phyloP scores from a whole-genome alignment of 2,888 invertebrate genomes.

The Drosophila pseudotalamancana region DNA sequence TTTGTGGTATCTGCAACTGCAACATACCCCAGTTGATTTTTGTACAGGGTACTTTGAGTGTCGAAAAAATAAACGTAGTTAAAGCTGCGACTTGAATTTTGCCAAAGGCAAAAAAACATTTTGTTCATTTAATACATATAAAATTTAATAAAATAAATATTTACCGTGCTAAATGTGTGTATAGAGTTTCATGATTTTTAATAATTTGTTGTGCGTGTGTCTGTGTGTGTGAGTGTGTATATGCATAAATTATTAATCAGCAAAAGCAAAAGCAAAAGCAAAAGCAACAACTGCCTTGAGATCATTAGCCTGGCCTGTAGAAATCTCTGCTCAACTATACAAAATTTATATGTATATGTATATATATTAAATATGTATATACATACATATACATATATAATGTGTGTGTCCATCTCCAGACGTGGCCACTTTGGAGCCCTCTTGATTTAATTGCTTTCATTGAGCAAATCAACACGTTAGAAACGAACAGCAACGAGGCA shows the following conservation, averaged over 20 bases:
- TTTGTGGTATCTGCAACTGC: not conserved
- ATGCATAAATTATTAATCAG: constrained; percentile 59
- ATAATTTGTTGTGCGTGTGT: constrained; percentile 27
- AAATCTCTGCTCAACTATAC: constrained; percentile 11
- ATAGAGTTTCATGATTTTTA: constrained; percentile 53
- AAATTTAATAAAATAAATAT: constrained; percentile 65
- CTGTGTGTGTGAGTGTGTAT: not conserved
- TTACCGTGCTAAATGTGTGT: constrained; percentile 49
- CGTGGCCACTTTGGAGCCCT: constrained; percentile 44
- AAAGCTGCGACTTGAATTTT: constrained; percentile 11
- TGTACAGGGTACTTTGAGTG: constrained; percentile 9
- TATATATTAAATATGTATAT: too few species aligned
- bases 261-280: constrained; percentile 10
- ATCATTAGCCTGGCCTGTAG: constrained; percentile 45
- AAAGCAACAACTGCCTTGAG: constrained; percentile 31
- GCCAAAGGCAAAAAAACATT: constrained; percentile 1
- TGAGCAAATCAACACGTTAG: constrained; percentile 63
- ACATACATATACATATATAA: not conserved
- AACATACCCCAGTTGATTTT: not conserved
- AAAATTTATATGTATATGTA: not conserved
- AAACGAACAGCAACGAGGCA: constrained; percentile 29
- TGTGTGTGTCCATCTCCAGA: constrained; percentile 12
- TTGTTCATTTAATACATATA: constrained; percentile 24
- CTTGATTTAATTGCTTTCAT: constrained; percentile 77
- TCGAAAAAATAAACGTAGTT: constrained; percentile 4